These are phyloP conservation scores for Tubiluchus corallicola DNA, from an alignment of 2,888 invertebrate species.

Conservation along the genomic window DNA sequence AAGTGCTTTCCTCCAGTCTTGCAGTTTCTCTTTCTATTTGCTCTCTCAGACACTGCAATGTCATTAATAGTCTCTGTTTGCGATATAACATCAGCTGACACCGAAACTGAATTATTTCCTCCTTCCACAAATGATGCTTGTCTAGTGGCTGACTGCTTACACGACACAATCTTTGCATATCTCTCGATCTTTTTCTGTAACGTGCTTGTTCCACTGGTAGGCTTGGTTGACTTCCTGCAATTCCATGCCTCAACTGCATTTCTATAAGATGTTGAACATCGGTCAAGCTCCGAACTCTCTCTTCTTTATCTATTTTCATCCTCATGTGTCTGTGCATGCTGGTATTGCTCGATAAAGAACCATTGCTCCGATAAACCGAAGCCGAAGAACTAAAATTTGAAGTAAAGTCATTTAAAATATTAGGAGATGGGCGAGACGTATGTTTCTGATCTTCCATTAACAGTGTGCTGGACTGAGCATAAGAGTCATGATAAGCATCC, in stretches of 20 bases:
- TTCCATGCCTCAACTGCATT: neutral
- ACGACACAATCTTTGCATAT: no score
- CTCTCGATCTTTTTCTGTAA: neutral
- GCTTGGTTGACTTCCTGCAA: neutral
- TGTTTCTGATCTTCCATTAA: neutral
- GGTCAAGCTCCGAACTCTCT: neutral
- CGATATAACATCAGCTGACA: conserved; percentile 3
- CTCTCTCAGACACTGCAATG: neutral
- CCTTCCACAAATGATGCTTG: neutral
- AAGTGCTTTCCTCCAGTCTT: neutral
- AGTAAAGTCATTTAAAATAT: no score
- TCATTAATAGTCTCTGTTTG: neutral
- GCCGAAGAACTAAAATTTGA: neutral
- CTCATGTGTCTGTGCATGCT: neutral
- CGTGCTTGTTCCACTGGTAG: neutral
- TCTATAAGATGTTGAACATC: neutral
- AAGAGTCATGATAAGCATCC: neutral
- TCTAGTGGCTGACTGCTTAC: no score
- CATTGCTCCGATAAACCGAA: neutral
- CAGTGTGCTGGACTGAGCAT: neutral
- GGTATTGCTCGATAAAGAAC: neutral
- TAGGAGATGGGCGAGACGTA: neutral
- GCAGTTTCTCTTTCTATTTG: neutral
- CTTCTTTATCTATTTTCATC: neutral
- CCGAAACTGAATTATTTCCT: neutral